phyloP scores from a whole-genome alignment of 2,888 invertebrate genomes.

The Lepidocyrtinus sp. region DNA sequence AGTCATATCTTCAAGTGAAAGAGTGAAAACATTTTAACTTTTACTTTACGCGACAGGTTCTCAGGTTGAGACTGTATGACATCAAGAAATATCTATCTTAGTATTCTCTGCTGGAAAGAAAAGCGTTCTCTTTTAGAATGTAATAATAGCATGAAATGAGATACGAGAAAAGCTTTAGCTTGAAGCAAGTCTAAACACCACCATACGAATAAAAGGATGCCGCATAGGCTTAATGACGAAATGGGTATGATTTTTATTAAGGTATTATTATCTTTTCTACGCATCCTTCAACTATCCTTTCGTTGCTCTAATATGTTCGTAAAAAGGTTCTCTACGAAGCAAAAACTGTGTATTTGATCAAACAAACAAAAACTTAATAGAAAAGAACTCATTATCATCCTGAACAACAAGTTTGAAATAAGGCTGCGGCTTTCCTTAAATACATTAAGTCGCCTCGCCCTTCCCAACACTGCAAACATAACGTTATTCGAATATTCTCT shows the following conservation, averaged over 20 bases:
- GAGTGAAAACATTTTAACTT: no score
- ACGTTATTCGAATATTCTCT: slow-evolving; percentile 2
- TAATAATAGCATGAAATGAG: not conserved
- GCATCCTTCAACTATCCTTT: slow-evolving; percentile 6
- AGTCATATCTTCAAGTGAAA: no score
- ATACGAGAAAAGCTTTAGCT: slow-evolving; percentile 3
- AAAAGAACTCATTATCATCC: not conserved
- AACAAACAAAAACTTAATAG: not conserved
- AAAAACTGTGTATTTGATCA: not conserved
- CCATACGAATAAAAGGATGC: not conserved
- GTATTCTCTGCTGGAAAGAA: no score
- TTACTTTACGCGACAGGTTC: no score
- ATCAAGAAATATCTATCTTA: no score
- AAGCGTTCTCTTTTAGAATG: not conserved
- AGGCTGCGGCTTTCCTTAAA: not conserved
- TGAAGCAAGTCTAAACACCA: not conserved
- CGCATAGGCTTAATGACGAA: not conserved
- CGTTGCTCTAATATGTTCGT: not conserved
- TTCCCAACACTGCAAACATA: not conserved
- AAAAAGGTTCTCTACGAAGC: not conserved
- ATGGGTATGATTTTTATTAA: not conserved
- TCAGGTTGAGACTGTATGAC: no score
- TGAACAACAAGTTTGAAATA: not conserved
- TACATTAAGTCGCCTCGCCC: not conserved
- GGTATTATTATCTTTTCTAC: slow-evolving; percentile 1